Base-by-base conservation (phyloP, 2,113 vertebrate genomes). In the Alosa alosa region DNA sequence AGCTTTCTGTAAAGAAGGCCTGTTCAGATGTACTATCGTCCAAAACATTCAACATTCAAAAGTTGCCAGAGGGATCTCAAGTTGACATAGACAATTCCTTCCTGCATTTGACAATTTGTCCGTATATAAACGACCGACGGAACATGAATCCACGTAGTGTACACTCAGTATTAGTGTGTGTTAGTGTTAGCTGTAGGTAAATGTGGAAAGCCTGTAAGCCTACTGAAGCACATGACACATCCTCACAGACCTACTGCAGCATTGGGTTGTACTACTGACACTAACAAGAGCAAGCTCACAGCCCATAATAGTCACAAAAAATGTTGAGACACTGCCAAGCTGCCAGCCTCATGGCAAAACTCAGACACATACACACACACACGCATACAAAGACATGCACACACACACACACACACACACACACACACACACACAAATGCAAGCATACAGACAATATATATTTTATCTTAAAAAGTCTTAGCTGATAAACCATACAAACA, bases 251-350 rank as follows among this genome's bases (percentile, higher is more conserved):
- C 72, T 39, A 78, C 31, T 78, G 10, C 31, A 78, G 72, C 72
- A 78, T 78, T 39, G 36, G 72, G 72, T 20, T 78, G 72, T 78
- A 78, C 72, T 78, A 41, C 36, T 78, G 36, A 78, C 72, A 41
- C 72, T 39, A 31, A 39, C 25, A 78, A 78, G 9, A 78, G 72
- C 72, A 78, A 78, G 72, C 72, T 78, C 72, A 78, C 72, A 78
- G 72, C 72, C 72, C 72, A 78, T 78, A 78, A 39, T 78, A 78
- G 15, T 78, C 72, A 78, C 25, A 78, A 78, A 39, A 64, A 41
- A 78, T 78, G 72, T 15, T 78, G 25, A 78, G 72, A 36, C 72
- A 39, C 25, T 78, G 72, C 31, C 72, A 15, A 39, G 25, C 11
- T 78, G n/a, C 64, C 64, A 68, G 72, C 72, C 72, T 39, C 72